Evolutionary conservation across 2,888 invertebrate genomes (phyloP), one percentile per base, ranked within the genome.

Genomic region (Drosophila yooni): DNA sequence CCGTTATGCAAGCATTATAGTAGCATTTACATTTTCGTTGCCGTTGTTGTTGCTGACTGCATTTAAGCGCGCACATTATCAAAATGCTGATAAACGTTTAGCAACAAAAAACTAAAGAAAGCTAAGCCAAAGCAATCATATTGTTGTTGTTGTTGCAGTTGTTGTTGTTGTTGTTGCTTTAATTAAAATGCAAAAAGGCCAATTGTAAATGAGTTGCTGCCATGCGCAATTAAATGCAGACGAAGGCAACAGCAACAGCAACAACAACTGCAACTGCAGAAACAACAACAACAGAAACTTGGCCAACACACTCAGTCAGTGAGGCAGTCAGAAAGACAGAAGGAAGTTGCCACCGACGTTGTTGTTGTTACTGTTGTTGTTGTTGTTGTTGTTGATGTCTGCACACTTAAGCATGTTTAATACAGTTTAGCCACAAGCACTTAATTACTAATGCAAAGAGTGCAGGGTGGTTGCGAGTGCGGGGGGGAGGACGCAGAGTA

Each of bases 351-450:
- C 76, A 76, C 38, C 66, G 69, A 40, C 62, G 74, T 38, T 63
- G 65, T 79, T 68, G 86, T 74, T 68, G 83, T 36, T 25, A 6
- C 18, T 34, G 10, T 27, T 53, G 34, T 7, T 34, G 34, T n/a
- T n/a, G n/a, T 27, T 53, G 53, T 53, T 38, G 52, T 52, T 52
- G 70, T 73, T 73, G 21, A 21, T 21, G 87, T 82, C 85, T 92
- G 91, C 90, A 88, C 91, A 92, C 89, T 92, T 91, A 91, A 88
- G 90, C 92, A 91, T 91, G 90, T 91, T 92, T 92, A 91, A 92
- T 91, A 91, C 91, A 92, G 91, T 91, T 91, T 92, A 91, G 92
- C 91, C 92, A 88, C 92, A 92, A 92, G 91, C 89, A 89, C 92
- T 91, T 92, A 92, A 91, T 92, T 90, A 91, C 87, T 83, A 91